These are phyloP conservation scores for Orius insidiosus DNA, from an alignment of 1,140 invertebrate genomes.

Conservation along the genomic window DNA sequence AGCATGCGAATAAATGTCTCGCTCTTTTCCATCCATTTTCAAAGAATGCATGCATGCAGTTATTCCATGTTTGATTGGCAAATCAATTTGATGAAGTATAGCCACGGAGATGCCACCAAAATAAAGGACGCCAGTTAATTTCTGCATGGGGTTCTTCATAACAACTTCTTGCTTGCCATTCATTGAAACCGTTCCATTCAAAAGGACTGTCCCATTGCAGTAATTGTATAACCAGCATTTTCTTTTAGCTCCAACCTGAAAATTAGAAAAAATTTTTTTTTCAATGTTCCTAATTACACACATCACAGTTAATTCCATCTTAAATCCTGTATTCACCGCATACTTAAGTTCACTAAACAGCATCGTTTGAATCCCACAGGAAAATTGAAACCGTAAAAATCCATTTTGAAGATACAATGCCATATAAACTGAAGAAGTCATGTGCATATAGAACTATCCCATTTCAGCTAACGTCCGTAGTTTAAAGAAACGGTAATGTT, in stretches of 20 bases:
- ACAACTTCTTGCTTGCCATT: conserved; percentile 57
- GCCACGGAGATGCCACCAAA: conserved; percentile 46
- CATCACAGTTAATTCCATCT: conserved; percentile 49
- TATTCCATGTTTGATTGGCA: conserved; percentile 41
- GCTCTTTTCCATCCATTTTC: conserved; percentile 24
- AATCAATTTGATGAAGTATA: conserved; percentile 20
- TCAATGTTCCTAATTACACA: conserved; percentile 29
- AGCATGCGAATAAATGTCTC: conserved; percentile 40
- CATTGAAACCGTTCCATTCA: conserved; percentile 67
- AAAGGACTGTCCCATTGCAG: conserved; percentile 52
- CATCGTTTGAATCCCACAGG: conserved; percentile 77
- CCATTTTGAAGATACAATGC: conserved; percentile 56
- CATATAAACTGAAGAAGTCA: conserved; percentile 47
- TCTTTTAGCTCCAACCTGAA: conserved; percentile 18
- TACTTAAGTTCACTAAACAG: conserved; percentile 66
- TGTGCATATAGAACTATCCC: conserved; percentile 54
- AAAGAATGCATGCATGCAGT: conserved; percentile 55
- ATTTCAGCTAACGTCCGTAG: conserved; percentile 44
- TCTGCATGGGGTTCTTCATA: conserved; percentile 3
- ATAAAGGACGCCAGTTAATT: conserved; percentile 28
- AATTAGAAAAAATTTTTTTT: neutral
- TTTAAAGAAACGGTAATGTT: conserved; percentile 24
- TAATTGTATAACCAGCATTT: conserved; percentile 24
- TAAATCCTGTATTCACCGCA: conserved; percentile 59
- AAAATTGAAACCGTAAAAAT: conserved; percentile 68